These are phyloP conservation scores for Acipenser ruthenus DNA, from an alignment of 2,797 vertebrate genomes.

Conservation along the genomic window DNA sequence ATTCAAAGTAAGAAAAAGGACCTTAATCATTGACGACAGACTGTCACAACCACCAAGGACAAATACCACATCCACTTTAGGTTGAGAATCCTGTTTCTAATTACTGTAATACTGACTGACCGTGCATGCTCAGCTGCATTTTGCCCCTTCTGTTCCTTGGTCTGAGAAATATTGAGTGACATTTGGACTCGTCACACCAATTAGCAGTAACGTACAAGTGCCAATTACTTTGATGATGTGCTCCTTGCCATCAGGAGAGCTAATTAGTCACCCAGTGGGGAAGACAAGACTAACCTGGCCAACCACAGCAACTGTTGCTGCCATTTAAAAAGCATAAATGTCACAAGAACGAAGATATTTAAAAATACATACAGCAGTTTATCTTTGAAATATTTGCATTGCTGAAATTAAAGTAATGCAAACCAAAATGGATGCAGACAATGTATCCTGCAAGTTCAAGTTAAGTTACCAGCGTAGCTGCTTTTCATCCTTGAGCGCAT, in stretches of 20 bases:
- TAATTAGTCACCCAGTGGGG: slow-evolving; percentile 4
- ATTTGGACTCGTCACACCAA: background rate
- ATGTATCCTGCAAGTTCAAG: too few species aligned
- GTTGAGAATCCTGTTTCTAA: background rate
- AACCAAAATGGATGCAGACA: too few species aligned
- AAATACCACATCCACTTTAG: background rate
- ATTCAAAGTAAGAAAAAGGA: too few species aligned
- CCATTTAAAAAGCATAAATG: background rate
- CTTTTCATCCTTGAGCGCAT: too few species aligned
- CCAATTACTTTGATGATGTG: background rate
- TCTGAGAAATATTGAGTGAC: slow-evolving; percentile 1
- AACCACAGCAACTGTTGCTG: background rate
- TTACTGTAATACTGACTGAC: background rate
- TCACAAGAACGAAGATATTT: too few species aligned
- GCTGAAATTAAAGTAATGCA: too few species aligned
- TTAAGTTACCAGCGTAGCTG: too few species aligned
- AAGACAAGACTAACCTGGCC: background rate
- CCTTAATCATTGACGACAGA: background rate
- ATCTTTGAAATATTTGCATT: too few species aligned
- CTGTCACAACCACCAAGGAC: background rate
- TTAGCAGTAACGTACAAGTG: slow-evolving; percentile 2
- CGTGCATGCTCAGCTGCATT: background rate
- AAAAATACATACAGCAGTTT: too few species aligned
- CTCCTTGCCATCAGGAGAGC: slow-evolving; percentile 4
- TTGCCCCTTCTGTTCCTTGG: background rate